Conservation (phyloP, 2,888 invertebrate genomes). For the Blera fallax region DNA sequence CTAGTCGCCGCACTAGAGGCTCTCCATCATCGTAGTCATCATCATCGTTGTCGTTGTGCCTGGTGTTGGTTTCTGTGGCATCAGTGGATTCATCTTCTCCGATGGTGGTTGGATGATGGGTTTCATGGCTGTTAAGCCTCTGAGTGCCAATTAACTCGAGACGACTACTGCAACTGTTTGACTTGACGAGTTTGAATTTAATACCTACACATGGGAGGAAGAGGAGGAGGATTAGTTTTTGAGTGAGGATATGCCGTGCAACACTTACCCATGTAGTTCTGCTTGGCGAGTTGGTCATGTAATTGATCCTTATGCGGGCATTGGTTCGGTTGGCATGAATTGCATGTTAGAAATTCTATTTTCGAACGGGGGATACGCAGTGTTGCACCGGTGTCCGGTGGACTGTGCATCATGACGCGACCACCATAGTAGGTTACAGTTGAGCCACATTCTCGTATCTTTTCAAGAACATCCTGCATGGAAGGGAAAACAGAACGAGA, state of each 20-base stretch:
- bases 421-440: slow-evolving; percentile 95
- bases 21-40: slow-evolving; percentile 73
- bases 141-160: slow-evolving; percentile 89
- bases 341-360: slow-evolving; percentile 79
- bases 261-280: slow-evolving; percentile 73
- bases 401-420: slow-evolving; percentile 86
- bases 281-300: slow-evolving; percentile 60
- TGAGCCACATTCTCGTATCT: slow-evolving; percentile 94
- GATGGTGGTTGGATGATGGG: slow-evolving; percentile 56
- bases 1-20: slow-evolving; percentile 81
- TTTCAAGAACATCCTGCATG: slow-evolving; percentile 87
- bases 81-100: slow-evolving; percentile 52
- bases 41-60: slow-evolving; percentile 20
- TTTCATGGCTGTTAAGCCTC: slow-evolving; percentile 74
- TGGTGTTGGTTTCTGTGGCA: not conserved
- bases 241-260: not conserved
- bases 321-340: slow-evolving; percentile 77
- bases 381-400: slow-evolving; percentile 80
- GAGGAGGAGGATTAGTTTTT: slow-evolving; percentile 2
- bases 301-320: slow-evolving; percentile 74
- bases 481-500: too few relatives aligned
- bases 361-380: slow-evolving; percentile 82
- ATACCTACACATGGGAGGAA: slow-evolving; percentile 82
- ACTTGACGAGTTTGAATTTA: slow-evolving; percentile 91
- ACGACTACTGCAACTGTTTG: slow-evolving; percentile 92